Percentiles rank a stretch among this genome's conserved stretches.
phyloP scores from a whole-genome alignment of 2,113 vertebrate species.

The Pimephales promelas region DNA sequence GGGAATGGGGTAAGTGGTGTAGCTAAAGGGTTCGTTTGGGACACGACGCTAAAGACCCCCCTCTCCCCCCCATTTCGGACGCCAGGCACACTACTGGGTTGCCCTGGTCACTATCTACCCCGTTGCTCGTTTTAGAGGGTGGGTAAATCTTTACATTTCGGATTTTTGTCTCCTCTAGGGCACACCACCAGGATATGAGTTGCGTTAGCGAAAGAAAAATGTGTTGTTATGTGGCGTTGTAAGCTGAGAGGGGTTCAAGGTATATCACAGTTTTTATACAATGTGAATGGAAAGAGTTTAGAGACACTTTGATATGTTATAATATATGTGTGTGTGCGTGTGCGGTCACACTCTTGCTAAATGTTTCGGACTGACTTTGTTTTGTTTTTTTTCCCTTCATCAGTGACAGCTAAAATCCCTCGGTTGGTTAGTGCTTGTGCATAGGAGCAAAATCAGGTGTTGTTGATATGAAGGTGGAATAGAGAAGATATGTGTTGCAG shows the following conservation, averaged over 20 bases:
- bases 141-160: conserved; percentile 19
- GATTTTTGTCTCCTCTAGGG: conserved; percentile 42
- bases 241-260: neutral
- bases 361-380: neutral
- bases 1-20: conserved; percentile 56
- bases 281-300: neutral
- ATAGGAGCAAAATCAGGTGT: conserved; percentile 60
- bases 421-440: conserved; percentile 58
- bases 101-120: conserved; percentile 18
- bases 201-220: conserved; percentile 25
- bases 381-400: conserved; percentile 8
- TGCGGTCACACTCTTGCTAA: neutral
- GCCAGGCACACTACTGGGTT: conserved; percentile 47
- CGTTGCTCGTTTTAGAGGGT: conserved; percentile 6
- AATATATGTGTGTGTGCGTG: neutral
- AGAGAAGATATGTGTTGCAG: neutral
- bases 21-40: conserved; percentile 55
- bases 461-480: conserved; percentile 37
- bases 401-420: conserved; percentile 43
- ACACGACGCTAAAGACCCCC: conserved; percentile 57
- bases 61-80: neutral
- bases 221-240: conserved; percentile 5
- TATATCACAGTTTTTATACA: conserved; percentile 27
- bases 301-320: conserved; percentile 32
- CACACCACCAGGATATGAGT: conserved; percentile 53